These are phyloP conservation scores for Dasyornis broadbenti DNA, from an alignment of 2,113 vertebrate genomes.

Conservation along the genomic window DNA sequence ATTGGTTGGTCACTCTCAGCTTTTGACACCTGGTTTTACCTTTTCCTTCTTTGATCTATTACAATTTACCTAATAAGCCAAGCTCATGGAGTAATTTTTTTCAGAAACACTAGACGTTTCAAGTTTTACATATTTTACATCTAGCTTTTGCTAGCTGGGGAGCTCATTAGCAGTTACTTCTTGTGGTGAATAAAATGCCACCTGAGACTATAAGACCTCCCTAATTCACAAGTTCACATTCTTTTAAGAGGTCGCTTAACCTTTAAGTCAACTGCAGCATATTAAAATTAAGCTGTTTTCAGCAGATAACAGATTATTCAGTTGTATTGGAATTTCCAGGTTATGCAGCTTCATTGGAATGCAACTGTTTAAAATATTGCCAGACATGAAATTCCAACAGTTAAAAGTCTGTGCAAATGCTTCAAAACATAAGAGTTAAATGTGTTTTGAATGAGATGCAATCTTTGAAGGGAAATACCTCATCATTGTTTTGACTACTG, in stretches of 20 bases:
- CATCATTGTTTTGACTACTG: conserved; percentile 60
- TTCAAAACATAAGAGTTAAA: conserved; percentile 29
- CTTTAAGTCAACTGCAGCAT: conserved; percentile 58
- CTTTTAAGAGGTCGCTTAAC: conserved; percentile 68
- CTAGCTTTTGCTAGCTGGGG: conserved; percentile 47
- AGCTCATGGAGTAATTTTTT: background rate
- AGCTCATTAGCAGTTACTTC: conserved; percentile 65
- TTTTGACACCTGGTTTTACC: conserved; percentile 44
- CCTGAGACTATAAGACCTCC: conserved; percentile 40
- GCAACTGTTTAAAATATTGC: conserved; percentile 10
- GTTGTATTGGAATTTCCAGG: conserved; percentile 36
- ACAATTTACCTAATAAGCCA: conserved; percentile 43
- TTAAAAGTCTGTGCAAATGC: background rate
- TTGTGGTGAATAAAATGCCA: conserved; percentile 63
- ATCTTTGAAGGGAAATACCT: conserved; percentile 48
- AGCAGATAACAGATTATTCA: conserved; percentile 37
- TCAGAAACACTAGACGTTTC: conserved; percentile 18
- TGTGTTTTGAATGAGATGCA: conserved; percentile 41
- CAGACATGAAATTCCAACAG: background rate
- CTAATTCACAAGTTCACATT: conserved; percentile 61
- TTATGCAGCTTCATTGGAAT: conserved; percentile 30
- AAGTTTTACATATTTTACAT: conserved; percentile 61
- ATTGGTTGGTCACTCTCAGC: conserved; percentile 25
- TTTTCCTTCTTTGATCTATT: conserved; percentile 36
- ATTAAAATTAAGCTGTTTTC: conserved; percentile 62